Conservation (phyloP, 1,140 invertebrate genomes). For the Plectrocnemia conspersa region DNA sequence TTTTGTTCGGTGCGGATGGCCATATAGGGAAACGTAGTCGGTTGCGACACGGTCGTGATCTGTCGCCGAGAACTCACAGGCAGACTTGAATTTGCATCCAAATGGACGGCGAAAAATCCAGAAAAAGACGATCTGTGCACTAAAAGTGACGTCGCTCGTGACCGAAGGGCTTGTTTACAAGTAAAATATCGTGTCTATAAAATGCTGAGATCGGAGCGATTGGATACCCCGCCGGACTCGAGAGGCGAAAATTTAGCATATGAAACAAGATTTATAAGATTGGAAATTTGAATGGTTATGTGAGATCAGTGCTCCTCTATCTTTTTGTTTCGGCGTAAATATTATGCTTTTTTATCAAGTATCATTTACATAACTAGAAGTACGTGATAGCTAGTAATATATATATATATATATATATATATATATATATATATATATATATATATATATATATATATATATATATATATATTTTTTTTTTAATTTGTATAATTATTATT, state of each 20-base stretch:
- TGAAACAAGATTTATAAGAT: no score
- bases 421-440: neutral
- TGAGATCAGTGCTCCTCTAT: no score
- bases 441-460: conserved; percentile 13
- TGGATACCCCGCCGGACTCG: no score
- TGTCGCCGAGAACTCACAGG: conserved; percentile 8
- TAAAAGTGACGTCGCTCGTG: no score
- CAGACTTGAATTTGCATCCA: conserved; percentile 14
- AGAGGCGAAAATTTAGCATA: no score
- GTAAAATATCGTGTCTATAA: no score
- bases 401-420: neutral
- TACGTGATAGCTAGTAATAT: neutral
- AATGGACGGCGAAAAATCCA: conserved; percentile 2
- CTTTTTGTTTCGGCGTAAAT: no score
- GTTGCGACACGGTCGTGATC: neutral
- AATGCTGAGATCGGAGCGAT: no score
- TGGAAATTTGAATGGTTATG: no score
- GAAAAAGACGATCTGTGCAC: neutral
- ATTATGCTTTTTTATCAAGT: no score
- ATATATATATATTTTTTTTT: conserved; percentile 3
- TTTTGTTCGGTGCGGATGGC: conserved; percentile 8
- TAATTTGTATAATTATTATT: neutral
- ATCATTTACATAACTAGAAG: no score
- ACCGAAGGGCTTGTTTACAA: no score
- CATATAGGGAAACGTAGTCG: conserved; percentile 16